A percentile compares a stretch with the other conserved stretches of the same genome.
These are phyloP conservation scores for Agriopis leucophaearia DNA, from an alignment of 2,888 invertebrate species.

Conservation along the genomic window DNA sequence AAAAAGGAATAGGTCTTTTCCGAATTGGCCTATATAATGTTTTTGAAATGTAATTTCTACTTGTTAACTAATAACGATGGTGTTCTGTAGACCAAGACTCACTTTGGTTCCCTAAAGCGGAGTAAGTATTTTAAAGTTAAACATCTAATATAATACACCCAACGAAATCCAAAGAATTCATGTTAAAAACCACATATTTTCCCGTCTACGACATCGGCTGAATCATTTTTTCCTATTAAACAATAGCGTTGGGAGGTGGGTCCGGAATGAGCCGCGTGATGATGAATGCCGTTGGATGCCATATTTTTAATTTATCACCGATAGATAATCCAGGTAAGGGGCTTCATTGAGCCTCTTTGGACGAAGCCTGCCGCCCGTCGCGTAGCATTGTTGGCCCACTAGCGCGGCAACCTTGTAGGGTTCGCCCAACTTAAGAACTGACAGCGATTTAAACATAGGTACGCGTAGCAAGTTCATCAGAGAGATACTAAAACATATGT, in stretches of 20 bases:
- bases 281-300: conserved; percentile 81
- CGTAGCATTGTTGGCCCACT: conserved; percentile 59
- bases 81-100: too few relatives aligned
- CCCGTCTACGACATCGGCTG: conserved; percentile 31
- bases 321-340: conserved; percentile 81
- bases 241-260: conserved; percentile 54
- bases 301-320: conserved; percentile 85
- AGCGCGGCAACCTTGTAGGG: conserved; percentile 51
- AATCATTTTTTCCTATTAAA: conserved; percentile 59
- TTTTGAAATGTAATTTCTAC: too few relatives aligned
- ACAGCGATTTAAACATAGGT: conserved; percentile 24
- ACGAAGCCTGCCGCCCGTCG: conserved; percentile 70
- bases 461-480: too few relatives aligned
- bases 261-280: conserved; percentile 72
- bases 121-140: not conserved
- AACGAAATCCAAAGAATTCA: conserved; percentile 24
- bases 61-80: not conserved
- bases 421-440: conserved; percentile 37
- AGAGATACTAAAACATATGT: too few relatives aligned
- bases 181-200: conserved; percentile 33
- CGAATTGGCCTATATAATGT: too few relatives aligned
- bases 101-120: too few relatives aligned
- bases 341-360: conserved; percentile 76
- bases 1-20: too few relatives aligned
- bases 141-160: conserved; percentile 7